These are phyloP conservation scores for Zygothrica quintamaculata DNA, from an alignment of 2,888 invertebrate genomes.

Conservation along the genomic window DNA sequence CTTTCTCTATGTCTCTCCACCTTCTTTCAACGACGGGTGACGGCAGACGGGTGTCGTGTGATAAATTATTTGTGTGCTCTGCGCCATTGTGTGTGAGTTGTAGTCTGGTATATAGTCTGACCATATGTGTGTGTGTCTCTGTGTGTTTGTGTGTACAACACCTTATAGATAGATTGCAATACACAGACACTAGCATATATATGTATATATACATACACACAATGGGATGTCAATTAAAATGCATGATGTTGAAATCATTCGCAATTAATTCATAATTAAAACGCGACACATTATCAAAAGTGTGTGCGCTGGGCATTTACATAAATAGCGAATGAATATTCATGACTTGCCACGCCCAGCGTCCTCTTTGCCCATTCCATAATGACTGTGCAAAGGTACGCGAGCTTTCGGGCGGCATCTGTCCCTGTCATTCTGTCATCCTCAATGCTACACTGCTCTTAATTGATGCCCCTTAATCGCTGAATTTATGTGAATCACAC, in stretches of 20 bases:
- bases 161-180: constrained; percentile 48
- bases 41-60: constrained; percentile 39
- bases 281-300: constrained; percentile 78
- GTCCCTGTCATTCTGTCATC: constrained; percentile 26
- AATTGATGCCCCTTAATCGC: constrained; percentile 48
- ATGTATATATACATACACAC: constrained; percentile 16
- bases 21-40: background rate
- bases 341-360: constrained; percentile 43
- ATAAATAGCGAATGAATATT: constrained; percentile 76
- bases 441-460: constrained; percentile 20
- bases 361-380: background rate
- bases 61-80: constrained; percentile 64
- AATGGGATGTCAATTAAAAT: constrained; percentile 77
- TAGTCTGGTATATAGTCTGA: too few species aligned
- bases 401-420: background rate
- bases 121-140: constrained; percentile 8
- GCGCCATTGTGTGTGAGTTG: constrained; percentile 13
- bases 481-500: constrained; percentile 20
- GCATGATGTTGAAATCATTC: constrained; percentile 80
- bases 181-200: constrained; percentile 26
- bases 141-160: constrained; percentile 35
- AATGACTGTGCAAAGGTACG: background rate
- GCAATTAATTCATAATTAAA: constrained; percentile 80
- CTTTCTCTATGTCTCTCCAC: background rate
- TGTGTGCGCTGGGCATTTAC: constrained; percentile 63